phyloP scores from a whole-genome alignment of 2,113 vertebrate species.

The Paramisgurnus dabryanus region DNA sequence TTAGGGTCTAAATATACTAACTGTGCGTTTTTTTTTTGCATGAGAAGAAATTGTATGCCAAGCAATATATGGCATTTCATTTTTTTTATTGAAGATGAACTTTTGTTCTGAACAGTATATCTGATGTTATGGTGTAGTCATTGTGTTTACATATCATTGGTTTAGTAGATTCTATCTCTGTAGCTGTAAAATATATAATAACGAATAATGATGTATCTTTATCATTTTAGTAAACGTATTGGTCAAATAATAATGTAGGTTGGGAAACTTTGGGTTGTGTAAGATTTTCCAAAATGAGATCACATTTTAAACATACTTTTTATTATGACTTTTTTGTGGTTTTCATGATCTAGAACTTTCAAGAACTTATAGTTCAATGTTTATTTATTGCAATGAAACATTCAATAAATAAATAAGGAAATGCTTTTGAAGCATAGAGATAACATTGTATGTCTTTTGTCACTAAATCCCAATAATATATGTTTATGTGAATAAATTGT shows the following conservation, averaged over 20 bases:
- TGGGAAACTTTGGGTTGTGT: neutral
- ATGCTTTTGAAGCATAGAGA: too few species aligned
- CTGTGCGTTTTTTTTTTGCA: neutral
- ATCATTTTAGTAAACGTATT: neutral
- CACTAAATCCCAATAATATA: neutral
- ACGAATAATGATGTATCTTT: neutral
- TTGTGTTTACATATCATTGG: neutral
- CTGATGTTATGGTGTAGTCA: neutral
- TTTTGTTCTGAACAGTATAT: neutral
- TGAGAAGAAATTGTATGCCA: neutral
- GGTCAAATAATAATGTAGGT: neutral
- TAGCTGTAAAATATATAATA: neutral
- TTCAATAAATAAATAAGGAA: too few species aligned
- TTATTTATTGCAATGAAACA: too few species aligned
- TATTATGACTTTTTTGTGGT: neutral
- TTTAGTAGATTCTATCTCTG: neutral
- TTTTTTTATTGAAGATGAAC: too few species aligned
- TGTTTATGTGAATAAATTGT: neutral
- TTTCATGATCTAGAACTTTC: neutral
- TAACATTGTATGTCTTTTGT: neutral
- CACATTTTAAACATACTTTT: too few species aligned
- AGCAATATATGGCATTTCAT: too few species aligned
- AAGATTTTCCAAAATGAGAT: neutral
- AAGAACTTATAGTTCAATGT: neutral
- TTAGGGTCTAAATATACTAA: too few species aligned